Evolutionary conservation across 2,797 vertebrate species (phyloP).

Genomic region (Rhynchotus rufescens): DNA sequence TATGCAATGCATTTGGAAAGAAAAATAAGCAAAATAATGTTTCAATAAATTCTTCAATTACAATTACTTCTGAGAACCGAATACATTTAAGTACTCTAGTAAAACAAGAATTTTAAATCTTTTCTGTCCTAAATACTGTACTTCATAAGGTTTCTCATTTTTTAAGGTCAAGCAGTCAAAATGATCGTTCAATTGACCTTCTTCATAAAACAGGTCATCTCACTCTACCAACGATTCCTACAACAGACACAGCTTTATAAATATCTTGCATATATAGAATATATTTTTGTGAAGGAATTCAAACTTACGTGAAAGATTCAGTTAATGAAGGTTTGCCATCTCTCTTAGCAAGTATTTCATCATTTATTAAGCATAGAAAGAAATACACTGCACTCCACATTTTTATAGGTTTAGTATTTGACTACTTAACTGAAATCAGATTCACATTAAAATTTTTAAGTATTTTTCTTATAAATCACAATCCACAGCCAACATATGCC

Average conservation of each 20-base stretch:
- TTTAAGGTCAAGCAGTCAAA: neutral
- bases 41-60: neutral
- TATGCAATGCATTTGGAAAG: neutral
- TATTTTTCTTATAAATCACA: neutral
- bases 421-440: neutral
- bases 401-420: neutral
- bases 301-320: neutral
- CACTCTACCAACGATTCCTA: neutral
- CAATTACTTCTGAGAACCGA: neutral
- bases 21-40: neutral
- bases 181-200: neutral
- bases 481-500: neutral
- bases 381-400: neutral
- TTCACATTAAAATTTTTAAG: neutral
- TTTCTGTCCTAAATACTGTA: neutral
- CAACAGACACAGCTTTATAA: neutral
- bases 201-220: neutral
- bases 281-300: neutral
- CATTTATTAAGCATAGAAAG: neutral
- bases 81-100: neutral
- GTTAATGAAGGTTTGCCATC: neutral
- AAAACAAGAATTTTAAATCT: neutral
- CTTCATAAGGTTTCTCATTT: neutral
- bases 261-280: neutral
- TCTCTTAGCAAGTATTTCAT: neutral